These are phyloP conservation scores for Urophycis tenuis DNA, from an alignment of 2,797 vertebrate genomes.

Conservation along the genomic window DNA sequence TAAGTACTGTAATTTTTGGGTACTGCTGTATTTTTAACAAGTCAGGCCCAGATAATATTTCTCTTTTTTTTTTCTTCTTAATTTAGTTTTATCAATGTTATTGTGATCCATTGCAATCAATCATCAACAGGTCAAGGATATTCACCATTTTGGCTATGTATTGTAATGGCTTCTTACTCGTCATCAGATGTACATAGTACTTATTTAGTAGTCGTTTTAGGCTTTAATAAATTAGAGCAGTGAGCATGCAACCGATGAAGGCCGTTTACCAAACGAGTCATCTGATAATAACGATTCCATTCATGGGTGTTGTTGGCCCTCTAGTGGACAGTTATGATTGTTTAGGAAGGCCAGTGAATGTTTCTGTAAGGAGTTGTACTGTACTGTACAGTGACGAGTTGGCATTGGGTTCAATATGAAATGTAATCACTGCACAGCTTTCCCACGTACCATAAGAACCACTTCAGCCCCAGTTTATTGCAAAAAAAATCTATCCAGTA, in stretches of 20 bases:
- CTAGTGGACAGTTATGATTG: conserved; percentile 56
- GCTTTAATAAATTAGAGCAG: conserved; percentile 45
- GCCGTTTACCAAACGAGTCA: conserved; percentile 27
- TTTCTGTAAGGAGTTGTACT: conserved; percentile 36
- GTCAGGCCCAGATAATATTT: conserved; percentile 10
- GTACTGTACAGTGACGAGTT: conserved; percentile 16
- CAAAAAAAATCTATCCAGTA: background rate
- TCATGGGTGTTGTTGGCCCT: conserved; percentile 40
- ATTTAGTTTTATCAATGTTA: background rate
- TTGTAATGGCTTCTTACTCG: conserved; percentile 43
- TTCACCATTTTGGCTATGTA: conserved; percentile 41
- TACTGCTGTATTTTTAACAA: conserved; percentile 18
- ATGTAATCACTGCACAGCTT: conserved; percentile 38
- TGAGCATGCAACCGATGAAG: conserved; percentile 48
- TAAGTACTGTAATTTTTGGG: conserved; percentile 15
- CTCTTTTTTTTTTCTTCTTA: background rate
- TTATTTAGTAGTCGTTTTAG: conserved; percentile 49
- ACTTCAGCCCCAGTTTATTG: background rate
- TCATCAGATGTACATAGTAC: conserved; percentile 63
- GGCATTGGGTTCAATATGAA: conserved; percentile 29
- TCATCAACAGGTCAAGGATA: conserved; percentile 20
- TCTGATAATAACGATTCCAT: conserved; percentile 4
- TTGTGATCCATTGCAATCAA: conserved; percentile 6
- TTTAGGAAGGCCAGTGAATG: conserved; percentile 50
- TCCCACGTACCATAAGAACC: background rate